Evolutionary conservation across 1,140 invertebrate genomes (phyloP), one percentile per base, ranked within the genome.

Genomic region (Stegodyphus mimosarum): DNA sequence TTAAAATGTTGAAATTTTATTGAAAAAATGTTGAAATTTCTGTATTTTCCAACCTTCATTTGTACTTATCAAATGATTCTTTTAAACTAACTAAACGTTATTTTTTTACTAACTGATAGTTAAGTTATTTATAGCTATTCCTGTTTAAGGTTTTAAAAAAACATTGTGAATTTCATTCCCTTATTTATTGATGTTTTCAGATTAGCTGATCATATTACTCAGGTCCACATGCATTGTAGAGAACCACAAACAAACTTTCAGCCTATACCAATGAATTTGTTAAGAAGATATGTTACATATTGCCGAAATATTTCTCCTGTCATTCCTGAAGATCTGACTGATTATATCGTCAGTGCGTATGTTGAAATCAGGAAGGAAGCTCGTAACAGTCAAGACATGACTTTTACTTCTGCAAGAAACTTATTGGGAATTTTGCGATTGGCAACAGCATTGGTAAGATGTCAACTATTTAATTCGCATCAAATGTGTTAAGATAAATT

Each of bases 181-280:
- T 72, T 13, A 53, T 53, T 75, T 53, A 9, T 55, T 55, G 33
- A n/a, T 60, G 63, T 63, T 85, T 52, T 79, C 89, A 94, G 96
- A 89, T 91, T 99, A 71, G 98, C 98, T 67, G 95, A 98, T 89
- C 98, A 99, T 90, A 99, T 99, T 67, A 97, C 98, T 5, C 98
- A 98, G 90, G 98, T 99, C 17, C 99, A 99, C 90, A 95, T 96
- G 89, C 94, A 98, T 91, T 95, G 94, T 87, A 92, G 93, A 79
- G 96, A 99, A 90, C 97, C 97, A 50, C 95, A 95, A 1, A 93
- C 92, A 1, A 92, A 93, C 70, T 91, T 94, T 53, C 92, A 94
- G 88, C 94, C 96, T 13, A 91, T 99, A 51, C 94, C 97, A 89
- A 99, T 99, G 97, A 94, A 94, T 86, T 92, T 99, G 0, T 97